phyloP scores from a whole-genome alignment of 2,797 vertebrate genomes.

The Masticophis lateralis region DNA sequence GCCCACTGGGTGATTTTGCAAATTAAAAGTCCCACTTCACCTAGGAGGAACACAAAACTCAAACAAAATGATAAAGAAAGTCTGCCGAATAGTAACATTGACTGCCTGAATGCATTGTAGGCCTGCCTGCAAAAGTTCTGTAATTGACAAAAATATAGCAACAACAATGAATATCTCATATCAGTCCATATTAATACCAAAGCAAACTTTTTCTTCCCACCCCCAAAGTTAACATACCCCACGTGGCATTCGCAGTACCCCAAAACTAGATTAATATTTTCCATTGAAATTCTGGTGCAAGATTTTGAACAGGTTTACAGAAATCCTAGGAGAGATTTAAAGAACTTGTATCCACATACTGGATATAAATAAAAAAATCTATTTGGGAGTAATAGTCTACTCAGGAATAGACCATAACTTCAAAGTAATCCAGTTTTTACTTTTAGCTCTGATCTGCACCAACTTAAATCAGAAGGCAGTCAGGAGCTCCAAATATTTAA shows the following conservation, averaged over 20 bases:
- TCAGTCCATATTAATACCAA: not conserved
- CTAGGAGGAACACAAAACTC: conserved; percentile 59
- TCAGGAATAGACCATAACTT: not conserved
- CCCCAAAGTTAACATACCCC: not conserved
- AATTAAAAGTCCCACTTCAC: conserved; percentile 82
- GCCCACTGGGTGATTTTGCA: conserved; percentile 71
- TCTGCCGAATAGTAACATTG: no score
- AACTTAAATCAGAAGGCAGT: not conserved
- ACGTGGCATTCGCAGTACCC: not conserved
- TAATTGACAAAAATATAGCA: not conserved
- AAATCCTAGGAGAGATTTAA: not conserved
- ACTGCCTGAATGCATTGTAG: not conserved
- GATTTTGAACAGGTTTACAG: not conserved
- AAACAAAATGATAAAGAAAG: not conserved
- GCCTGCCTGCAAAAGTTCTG: not conserved
- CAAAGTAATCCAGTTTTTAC: not conserved
- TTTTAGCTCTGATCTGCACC: not conserved
- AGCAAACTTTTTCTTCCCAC: not conserved
- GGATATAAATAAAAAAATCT: not conserved
- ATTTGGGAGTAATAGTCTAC: not conserved
- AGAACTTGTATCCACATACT: not conserved
- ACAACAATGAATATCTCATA: not conserved
- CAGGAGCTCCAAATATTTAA: not conserved
- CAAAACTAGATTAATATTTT: not conserved
- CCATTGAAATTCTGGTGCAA: not conserved